Evolutionary conservation across 2,888 invertebrate genomes (phyloP).

Genomic region (Pristionchus maxplancki): DNA sequence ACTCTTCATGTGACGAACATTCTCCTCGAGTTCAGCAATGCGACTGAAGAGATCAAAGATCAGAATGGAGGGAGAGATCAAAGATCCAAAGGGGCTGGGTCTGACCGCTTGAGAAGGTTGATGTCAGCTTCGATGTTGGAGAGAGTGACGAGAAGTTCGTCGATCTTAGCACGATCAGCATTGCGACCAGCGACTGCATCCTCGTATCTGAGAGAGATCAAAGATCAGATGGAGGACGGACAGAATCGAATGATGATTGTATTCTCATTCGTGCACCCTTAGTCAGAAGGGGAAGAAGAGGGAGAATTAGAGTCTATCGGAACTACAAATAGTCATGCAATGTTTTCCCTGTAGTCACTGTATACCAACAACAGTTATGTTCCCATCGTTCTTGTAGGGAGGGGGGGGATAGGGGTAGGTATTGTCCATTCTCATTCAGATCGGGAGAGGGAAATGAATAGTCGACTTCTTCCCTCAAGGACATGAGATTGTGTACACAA

Average conservation of each 20-base stretch:
- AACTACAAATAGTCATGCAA: no score
- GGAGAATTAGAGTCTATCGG: no score
- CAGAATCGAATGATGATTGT: no score
- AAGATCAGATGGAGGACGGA: no score
- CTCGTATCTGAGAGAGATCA: conserved; percentile 66
- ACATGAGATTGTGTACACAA: conserved; percentile 37
- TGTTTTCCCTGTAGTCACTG: background rate
- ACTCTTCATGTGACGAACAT: conserved; percentile 77
- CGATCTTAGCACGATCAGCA: conserved; percentile 78
- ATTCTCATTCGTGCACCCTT: no score
- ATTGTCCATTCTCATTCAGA: background rate
- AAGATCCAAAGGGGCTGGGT: conserved; percentile 70
- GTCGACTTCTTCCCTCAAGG: conserved; percentile 28
- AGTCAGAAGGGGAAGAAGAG: background rate
- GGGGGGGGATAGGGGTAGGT: background rate
- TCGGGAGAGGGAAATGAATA: conserved; percentile 6
- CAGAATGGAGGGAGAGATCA: conserved; percentile 70
- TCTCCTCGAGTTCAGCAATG: conserved; percentile 70
- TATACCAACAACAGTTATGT: background rate
- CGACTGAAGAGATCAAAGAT: conserved; percentile 57
- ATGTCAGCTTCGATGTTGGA: conserved; percentile 78
- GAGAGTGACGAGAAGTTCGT: conserved; percentile 79
- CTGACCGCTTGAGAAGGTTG: conserved; percentile 65
- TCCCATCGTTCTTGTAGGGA: background rate
- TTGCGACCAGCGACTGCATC: conserved; percentile 74